Percentiles rank a stretch among this genome's conserved stretches.
Evolutionary conservation across 1,140 invertebrate species (phyloP).

Genomic region (Capitella teleta): DNA sequence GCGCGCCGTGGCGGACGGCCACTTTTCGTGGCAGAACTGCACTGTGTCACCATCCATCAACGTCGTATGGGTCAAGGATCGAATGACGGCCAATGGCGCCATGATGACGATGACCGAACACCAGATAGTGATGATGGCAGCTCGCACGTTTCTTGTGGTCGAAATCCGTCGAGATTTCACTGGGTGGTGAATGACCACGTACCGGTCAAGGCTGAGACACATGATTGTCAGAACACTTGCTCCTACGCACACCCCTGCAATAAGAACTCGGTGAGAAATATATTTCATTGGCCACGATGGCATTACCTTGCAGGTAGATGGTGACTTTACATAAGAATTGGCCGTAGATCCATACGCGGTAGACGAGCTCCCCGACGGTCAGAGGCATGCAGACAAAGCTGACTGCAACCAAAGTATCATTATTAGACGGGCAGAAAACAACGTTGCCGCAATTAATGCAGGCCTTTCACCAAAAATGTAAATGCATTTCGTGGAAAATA

Average conservation of each 20-base stretch:
- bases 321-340: conserved; percentile 61
- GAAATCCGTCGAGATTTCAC: conserved; percentile 24
- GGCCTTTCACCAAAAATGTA: too few relatives aligned
- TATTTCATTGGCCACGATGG: background rate
- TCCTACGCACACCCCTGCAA: conserved; percentile 25
- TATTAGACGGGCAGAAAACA: background rate
- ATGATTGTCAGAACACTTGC: conserved; percentile 30
- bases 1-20: conserved; percentile 16
- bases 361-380: conserved; percentile 56
- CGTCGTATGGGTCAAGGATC: conserved; percentile 11
- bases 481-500: too few relatives aligned
- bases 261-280: background rate
- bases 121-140: conserved; percentile 21
- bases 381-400: conserved; percentile 43
- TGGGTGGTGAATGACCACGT: conserved; percentile 27
- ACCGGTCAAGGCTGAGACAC: conserved; percentile 27
- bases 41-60: background rate
- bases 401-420: conserved; percentile 22
- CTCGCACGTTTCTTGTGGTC: conserved; percentile 12
- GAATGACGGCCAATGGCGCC: conserved; percentile 21
- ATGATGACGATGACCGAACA: conserved; percentile 19
- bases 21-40: conserved; percentile 22
- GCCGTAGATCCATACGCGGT: conserved; percentile 58
- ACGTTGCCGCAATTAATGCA: too few relatives aligned
- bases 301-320: conserved; percentile 61